A percentile compares a stretch with the other conserved stretches of the same genome.
Evolutionary conservation across 92 coral and sea anemone genomes (phyloP).

Genomic region (Zoanthus solanderi): DNA sequence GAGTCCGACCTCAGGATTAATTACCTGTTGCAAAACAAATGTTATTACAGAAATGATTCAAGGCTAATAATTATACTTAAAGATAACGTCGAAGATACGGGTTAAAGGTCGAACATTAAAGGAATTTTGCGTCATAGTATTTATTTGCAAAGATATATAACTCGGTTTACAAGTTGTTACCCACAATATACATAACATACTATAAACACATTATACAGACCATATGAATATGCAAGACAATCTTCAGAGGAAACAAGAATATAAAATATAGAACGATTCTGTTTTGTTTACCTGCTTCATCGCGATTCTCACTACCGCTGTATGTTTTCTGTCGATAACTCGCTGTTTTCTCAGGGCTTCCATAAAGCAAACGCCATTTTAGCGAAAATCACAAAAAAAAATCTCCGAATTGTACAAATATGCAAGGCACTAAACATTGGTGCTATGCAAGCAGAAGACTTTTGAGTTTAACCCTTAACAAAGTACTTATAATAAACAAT

Average conservation of each 20-base stretch:
- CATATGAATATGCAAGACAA: too few relatives aligned
- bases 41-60: background rate
- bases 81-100: background rate
- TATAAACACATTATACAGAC: background rate
- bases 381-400: background rate
- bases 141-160: too few relatives aligned
- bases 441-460: background rate
- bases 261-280: background rate
- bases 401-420: background rate
- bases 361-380: slow-evolving; percentile 93
- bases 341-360: slow-evolving; percentile 95
- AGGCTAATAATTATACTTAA: background rate
- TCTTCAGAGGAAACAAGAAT: too few relatives aligned
- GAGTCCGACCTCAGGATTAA: background rate
- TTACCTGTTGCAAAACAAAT: background rate
- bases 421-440: background rate
- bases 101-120: background rate
- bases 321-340: slow-evolving; percentile 85
- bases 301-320: slow-evolving; percentile 83
- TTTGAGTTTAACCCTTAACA: background rate
- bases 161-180: too few relatives aligned
- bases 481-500: background rate
- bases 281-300: slow-evolving; percentile 72
- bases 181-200: too few relatives aligned
- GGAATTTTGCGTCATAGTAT: background rate